Evolutionary conservation across 1,140 invertebrate genomes (phyloP).

Genomic region (Globodera ellingtonae): DNA sequence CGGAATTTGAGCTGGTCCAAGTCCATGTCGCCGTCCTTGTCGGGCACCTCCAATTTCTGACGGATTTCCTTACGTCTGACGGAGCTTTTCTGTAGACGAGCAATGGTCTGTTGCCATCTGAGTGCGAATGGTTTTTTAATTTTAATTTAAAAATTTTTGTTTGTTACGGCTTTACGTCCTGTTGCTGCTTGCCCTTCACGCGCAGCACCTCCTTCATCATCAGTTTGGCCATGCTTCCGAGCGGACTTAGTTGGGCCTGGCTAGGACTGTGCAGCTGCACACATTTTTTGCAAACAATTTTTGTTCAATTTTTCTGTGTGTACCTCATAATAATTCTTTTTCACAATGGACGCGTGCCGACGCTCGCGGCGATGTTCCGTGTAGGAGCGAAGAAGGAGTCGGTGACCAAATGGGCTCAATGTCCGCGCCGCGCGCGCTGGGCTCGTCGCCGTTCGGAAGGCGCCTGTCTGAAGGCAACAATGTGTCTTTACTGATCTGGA

Average conservation of each 20-base stretch:
- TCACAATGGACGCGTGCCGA: constrained; percentile 11
- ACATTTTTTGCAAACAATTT: not conserved
- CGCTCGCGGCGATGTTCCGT: constrained; percentile 7
- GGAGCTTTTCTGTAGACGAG: constrained; percentile 8
- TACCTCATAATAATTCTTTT: constrained; percentile 26
- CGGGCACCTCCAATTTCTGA: constrained; percentile 38
- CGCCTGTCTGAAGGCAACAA: too few relatives aligned
- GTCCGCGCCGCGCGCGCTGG: not conserved
- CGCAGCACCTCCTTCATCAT: constrained; percentile 31
- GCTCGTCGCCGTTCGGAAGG: too few relatives aligned
- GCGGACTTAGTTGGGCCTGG: constrained; percentile 22
- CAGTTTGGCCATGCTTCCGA: constrained; percentile 31
- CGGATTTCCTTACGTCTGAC: constrained; percentile 34
- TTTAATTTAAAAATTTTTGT: not conserved
- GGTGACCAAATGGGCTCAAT: not conserved
- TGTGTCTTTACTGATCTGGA: too few relatives aligned
- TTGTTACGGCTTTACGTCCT: constrained; percentile 26
- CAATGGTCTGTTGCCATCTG: constrained; percentile 52
- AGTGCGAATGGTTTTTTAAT: not conserved
- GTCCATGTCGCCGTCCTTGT: constrained; percentile 33
- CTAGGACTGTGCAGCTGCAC: constrained; percentile 19
- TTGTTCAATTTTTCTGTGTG: not conserved
- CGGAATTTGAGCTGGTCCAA: constrained; percentile 43
- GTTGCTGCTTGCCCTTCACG: constrained; percentile 27
- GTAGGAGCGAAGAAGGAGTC: not conserved